These are phyloP conservation scores for Macaria liturata DNA, from an alignment of 2,888 invertebrate genomes.

Conservation along the genomic window DNA sequence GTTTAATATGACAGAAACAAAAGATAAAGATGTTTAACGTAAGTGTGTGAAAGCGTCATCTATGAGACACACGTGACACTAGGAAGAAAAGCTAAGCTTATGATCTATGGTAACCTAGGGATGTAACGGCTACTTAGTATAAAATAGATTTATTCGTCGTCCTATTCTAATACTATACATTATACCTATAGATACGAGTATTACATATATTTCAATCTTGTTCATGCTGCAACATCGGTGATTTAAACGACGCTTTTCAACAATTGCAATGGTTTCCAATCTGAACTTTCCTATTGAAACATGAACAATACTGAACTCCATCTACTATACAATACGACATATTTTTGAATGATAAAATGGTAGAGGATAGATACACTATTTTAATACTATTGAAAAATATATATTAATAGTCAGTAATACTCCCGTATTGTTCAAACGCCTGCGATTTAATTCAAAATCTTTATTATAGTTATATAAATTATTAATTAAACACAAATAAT, in stretches of 20 bases:
- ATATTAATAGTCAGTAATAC: too few relatives aligned
- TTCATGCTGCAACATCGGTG: constrained; percentile 24
- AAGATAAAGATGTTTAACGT: too few relatives aligned
- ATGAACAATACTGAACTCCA: constrained; percentile 26
- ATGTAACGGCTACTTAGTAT: constrained; percentile 63
- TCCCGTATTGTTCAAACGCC: too few relatives aligned
- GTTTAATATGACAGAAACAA: too few relatives aligned
- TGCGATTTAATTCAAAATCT: too few relatives aligned
- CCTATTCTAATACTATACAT: constrained; percentile 68
- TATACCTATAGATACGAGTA: constrained; percentile 57
- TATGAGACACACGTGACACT: constrained; percentile 51
- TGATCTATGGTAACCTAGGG: constrained; percentile 25
- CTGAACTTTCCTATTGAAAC: constrained; percentile 12
- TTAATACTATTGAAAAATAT: too few relatives aligned
- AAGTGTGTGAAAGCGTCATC: constrained; percentile 47
- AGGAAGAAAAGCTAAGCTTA: constrained; percentile 41
- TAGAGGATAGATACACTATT: not conserved
- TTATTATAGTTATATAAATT: too few relatives aligned
- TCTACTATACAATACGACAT: constrained; percentile 17
- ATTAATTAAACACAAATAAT: too few relatives aligned
- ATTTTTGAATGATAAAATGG: constrained; percentile 16
- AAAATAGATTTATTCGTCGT: constrained; percentile 72
- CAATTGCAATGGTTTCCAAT: constrained; percentile 1
- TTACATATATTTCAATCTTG: constrained; percentile 42
- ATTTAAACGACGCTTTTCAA: not conserved